Base-by-base conservation (phyloP, 2,113 vertebrate species). In the Bos indicus region DNA sequence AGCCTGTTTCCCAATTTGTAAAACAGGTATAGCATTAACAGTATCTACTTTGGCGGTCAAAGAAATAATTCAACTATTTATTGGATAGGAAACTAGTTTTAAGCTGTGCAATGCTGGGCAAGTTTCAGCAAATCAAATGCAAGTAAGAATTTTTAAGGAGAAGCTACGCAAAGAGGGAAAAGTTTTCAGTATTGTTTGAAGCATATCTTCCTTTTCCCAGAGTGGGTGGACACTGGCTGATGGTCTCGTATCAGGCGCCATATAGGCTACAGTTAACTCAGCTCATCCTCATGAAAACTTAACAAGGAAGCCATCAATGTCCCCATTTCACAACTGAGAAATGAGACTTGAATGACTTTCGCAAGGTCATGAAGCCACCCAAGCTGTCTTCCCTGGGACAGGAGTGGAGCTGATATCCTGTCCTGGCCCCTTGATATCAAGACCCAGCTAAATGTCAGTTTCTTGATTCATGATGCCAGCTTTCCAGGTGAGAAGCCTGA, bases 331-430 rank as follows among this genome's bases (percentile, higher is more conserved):
- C 51, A 83, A 62, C 92, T 82, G 51, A 97, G 56, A 96, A 82
- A 91, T 2, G 48, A 96, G 82, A 83, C 21, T 40, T 74, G 57
- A 83, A 48, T 90, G 71, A 93, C 94, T 98, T 98, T 89, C 33
- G 51, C 97, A 97, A 98, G 97, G 97, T 97, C 97, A 95, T 36
- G 54, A 95, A 95, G 57, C 40, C 59, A 82, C 64, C 78, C 40
- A 40, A 26, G 77, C 84, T 89, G 28, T 90, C 88, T 91, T 96
- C 88, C 77, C 77, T 40, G 77, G 74, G 80, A 21, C 71, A 88
- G 74, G 26, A 88, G 36, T 85, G 19, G 43, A 51, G 28, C 67
- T 71, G 46, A 67, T 52, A 25, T 54, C 78, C 48, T 95, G 16
- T 95, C 78, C 62, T 40, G 59, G 19, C 33, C 62, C 71, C 81